Evolutionary conservation across 2,113 vertebrate genomes (phyloP).

Genomic region (Sylvilagus bachmani): DNA sequence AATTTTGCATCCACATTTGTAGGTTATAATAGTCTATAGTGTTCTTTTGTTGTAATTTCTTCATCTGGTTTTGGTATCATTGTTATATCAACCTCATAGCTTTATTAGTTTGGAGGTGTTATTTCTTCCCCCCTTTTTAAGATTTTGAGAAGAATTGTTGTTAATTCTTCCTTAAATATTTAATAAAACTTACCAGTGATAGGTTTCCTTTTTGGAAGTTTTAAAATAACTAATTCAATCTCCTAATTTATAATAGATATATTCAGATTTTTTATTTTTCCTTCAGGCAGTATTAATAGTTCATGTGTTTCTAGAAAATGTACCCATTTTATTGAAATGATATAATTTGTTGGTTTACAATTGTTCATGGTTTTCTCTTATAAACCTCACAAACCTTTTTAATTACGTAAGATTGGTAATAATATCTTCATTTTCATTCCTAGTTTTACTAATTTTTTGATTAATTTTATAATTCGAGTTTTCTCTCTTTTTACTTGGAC

Average conservation of each 20-base stretch:
- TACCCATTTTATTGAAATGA: not conserved
- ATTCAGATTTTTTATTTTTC: conserved; percentile 13
- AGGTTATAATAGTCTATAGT: not conserved
- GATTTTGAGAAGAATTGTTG: not conserved
- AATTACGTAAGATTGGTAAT: not conserved
- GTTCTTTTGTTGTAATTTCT: not conserved
- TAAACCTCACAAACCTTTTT: not conserved
- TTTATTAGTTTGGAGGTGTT: not conserved
- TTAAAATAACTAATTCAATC: not conserved
- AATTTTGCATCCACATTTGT: not conserved
- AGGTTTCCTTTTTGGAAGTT: not conserved
- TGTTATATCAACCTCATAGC: not conserved
- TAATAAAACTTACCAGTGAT: not conserved
- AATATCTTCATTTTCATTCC: conserved; percentile 4
- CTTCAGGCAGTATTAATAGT: not conserved
- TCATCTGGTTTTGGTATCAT: not conserved
- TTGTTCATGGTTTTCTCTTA: conserved; percentile 1
- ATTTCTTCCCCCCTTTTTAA: not conserved
- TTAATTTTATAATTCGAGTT: not conserved
- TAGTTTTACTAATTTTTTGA: not conserved
- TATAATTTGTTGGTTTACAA: not conserved
- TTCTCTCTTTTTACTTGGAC: not conserved
- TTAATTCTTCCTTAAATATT: not conserved
- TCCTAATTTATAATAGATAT: not conserved
- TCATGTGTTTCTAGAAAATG: not conserved